Base-by-base conservation (phyloP, 2,888 invertebrate species). In the Trachelus iudaicus region DNA sequence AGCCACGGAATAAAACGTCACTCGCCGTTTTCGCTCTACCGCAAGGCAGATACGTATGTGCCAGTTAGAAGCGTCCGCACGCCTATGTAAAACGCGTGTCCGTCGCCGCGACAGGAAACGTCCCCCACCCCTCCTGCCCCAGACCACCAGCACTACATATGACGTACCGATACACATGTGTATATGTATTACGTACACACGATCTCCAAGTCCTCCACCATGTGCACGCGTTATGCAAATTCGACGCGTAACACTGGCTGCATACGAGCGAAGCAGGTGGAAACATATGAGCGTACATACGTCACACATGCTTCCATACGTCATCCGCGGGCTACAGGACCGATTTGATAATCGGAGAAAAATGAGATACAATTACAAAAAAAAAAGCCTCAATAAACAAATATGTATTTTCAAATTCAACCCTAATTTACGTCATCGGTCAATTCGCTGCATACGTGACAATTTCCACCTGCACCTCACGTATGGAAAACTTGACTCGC, bases 161-260 rank as follows among this genome's bases (percentile, higher is more conserved):
- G 34, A 69, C 37, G 69, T 31, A 79, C n/a, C 31, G 71, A 71
- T 68, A 40, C 40, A 75, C 73, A 12, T n/a, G 34, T 73, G 34
- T 69, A 73, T 69, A 78, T 71, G 79, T 77, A 15, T 40, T 15
- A 81, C 80, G 76, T 73, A 79, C 37, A 15, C 40, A 15, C 40
- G 15, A 40, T 40, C 15, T 6, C 81, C 81, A 79, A 76, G 77
- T 73, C 77, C 77, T 75, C 69, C 56, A 69, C 68, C 31, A 33
- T 77, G 34, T 35, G 68, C 74, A 74, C 76, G 79, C 74, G 75
- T 88, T 87, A 87, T 86, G 87, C 87, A 89, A 88, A 85, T 87
- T 40, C 83, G 83, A 83, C 84, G 85, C 85, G 87, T 88, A 87
- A 88, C 85, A 83, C 83, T 85, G 83, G 84, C 84, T 85, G 83